phyloP scores from a whole-genome alignment of 2,797 vertebrate species.

The Corythornis leucogaster region DNA sequence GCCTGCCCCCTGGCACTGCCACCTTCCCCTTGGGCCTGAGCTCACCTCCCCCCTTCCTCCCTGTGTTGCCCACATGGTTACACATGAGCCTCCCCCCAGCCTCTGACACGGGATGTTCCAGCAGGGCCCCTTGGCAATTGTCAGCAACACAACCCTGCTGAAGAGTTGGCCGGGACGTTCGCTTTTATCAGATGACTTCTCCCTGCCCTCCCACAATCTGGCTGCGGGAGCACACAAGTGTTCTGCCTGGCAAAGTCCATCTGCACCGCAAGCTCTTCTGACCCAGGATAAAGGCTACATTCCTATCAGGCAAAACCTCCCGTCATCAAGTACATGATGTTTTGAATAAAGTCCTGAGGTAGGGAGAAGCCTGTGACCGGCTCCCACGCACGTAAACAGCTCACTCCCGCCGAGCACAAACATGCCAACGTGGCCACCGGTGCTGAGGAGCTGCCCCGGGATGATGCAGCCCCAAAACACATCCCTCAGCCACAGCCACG shows the following conservation, averaged over 20 bases:
- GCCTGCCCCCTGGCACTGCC: background rate
- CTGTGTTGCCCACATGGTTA: fast-evolving
- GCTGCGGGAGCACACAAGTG: background rate
- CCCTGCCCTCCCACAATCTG: slow-evolving; percentile 47
- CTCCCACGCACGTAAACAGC: background rate
- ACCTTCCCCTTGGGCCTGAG: background rate
- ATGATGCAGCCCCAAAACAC: background rate
- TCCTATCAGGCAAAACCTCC: slow-evolving; percentile 22
- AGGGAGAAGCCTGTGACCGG: background rate
- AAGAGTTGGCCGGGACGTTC: slow-evolving; percentile 7
- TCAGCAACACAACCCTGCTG: background rate
- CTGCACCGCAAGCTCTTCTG: background rate
- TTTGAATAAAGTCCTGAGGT: slow-evolving; percentile 45
- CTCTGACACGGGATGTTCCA: background rate
- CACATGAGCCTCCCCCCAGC: background rate
- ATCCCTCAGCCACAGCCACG: background rate
- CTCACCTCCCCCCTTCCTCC: background rate
- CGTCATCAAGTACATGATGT: slow-evolving; percentile 16
- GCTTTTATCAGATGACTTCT: slow-evolving; percentile 62
- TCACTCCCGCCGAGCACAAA: background rate
- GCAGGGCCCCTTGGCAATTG: slow-evolving; percentile 21
- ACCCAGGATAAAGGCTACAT: slow-evolving; percentile 50
- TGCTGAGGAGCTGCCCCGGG: background rate
- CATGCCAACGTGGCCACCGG: fast-evolving
- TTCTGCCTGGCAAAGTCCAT: slow-evolving; percentile 64